phyloP scores from a whole-genome alignment of 2,113 vertebrate genomes.

The Gymnocephalus cernua region DNA sequence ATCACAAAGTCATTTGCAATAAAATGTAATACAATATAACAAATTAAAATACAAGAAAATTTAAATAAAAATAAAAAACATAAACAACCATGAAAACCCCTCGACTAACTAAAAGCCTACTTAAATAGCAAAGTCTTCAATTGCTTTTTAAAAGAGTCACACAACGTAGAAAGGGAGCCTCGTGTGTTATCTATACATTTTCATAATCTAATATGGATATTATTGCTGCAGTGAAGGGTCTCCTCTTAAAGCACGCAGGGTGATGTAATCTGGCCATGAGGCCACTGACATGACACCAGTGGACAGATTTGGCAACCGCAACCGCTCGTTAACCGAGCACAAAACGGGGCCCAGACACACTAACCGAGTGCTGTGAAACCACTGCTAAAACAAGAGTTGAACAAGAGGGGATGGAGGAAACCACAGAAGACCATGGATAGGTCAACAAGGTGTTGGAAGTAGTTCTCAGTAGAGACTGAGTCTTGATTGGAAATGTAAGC shows the following conservation, averaged over 20 bases:
- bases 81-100: too few relatives aligned
- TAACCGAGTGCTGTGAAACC: conserved; percentile 27
- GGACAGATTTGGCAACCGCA: conserved; percentile 50
- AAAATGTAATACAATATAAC: too few relatives aligned
- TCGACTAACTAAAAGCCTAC: too few relatives aligned
- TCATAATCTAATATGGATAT: conserved; percentile 11
- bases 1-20: too few relatives aligned
- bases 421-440: conserved; percentile 26
- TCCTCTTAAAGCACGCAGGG: conserved; percentile 29
- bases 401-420: conserved; percentile 24
- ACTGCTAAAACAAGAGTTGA: conserved; percentile 48
- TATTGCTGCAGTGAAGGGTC: not conserved
- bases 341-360: conserved; percentile 27
- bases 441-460: conserved; percentile 21
- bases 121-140: too few relatives aligned
- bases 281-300: conserved; percentile 48
- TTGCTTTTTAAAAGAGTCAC: too few relatives aligned
- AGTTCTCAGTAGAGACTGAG: not conserved
- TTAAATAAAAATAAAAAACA: too few relatives aligned
- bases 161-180: too few relatives aligned
- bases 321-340: conserved; percentile 21
- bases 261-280: conserved; percentile 53
- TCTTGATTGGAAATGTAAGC: conserved; percentile 12
- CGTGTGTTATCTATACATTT: conserved; percentile 7
- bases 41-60: too few relatives aligned